These are phyloP conservation scores for Centruroides sculpturatus DNA, from an alignment of 1,140 invertebrate genomes.

Conservation along the genomic window DNA sequence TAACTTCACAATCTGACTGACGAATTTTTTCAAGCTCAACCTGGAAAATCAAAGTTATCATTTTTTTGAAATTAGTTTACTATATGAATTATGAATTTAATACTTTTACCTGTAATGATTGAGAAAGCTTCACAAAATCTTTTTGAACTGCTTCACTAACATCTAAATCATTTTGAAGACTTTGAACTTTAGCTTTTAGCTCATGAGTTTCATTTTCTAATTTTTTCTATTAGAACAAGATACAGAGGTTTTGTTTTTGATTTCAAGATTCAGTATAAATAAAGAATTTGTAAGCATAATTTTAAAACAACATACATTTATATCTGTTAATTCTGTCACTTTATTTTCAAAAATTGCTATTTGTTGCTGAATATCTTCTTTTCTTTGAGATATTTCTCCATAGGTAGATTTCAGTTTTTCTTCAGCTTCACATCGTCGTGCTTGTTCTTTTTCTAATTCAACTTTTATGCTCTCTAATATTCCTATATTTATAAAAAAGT, in stretches of 20 bases:
- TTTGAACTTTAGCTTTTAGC: conserved; percentile 37
- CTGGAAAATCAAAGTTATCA: conserved; percentile 17
- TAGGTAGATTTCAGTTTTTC: conserved; percentile 22
- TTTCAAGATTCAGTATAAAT: too few species aligned
- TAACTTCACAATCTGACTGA: conserved; percentile 75
- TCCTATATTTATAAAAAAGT: conserved; percentile 3
- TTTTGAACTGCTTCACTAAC: conserved; percentile 92
- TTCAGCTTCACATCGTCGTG: conserved; percentile 26
- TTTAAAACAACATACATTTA: conserved; percentile 3
- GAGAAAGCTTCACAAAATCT: conserved; percentile 93
- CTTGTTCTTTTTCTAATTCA: conserved; percentile 29
- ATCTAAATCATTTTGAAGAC: conserved; percentile 80
- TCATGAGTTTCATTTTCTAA: conserved; percentile 6
- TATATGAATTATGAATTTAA: neutral
- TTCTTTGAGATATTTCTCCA: conserved; percentile 23
- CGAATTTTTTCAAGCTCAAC: conserved; percentile 89
- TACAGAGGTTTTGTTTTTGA: too few species aligned
- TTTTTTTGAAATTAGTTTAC: neutral
- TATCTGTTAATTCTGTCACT: conserved; percentile 1
- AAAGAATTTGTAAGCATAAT: too few species aligned
- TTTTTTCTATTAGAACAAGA: conserved; percentile 27
- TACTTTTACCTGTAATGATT: conserved; percentile 58
- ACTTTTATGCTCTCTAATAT: conserved; percentile 30
- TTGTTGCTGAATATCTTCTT: conserved; percentile 25
- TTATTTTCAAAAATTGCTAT: neutral